phyloP scores from a whole-genome alignment of 2,797 vertebrate genomes.

The Oryzias sinensis region DNA sequence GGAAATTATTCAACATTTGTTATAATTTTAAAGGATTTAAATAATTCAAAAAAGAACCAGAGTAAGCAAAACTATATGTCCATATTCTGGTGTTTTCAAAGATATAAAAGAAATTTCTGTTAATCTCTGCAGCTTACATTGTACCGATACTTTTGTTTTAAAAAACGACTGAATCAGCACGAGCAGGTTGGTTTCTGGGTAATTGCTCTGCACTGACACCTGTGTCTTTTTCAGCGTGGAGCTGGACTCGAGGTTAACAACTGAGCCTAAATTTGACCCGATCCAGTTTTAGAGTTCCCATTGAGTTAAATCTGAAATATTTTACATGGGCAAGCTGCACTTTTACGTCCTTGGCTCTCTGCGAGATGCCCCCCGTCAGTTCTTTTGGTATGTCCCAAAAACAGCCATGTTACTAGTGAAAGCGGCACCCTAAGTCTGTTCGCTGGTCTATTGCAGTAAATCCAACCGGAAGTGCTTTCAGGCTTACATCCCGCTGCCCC shows the following conservation, averaged over 20 bases:
- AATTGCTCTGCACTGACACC: slow-evolving; percentile 28
- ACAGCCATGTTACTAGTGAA: not conserved
- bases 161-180: too few species aligned
- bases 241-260: not conserved
- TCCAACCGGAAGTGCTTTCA: slow-evolving; percentile 78
- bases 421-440: not conserved
- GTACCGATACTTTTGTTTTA: too few species aligned
- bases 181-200: not conserved
- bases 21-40: too few species aligned
- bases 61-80: too few species aligned
- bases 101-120: too few species aligned
- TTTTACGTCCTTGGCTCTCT: slow-evolving; percentile 84
- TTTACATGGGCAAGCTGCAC: slow-evolving; percentile 59
- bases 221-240: slow-evolving; percentile 12
- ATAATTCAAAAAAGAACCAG: too few species aligned
- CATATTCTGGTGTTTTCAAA: too few species aligned
- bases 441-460: slow-evolving; percentile 66
- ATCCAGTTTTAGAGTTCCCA: too few species aligned
- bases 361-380: slow-evolving; percentile 79
- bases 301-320: too few species aligned
- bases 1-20: too few species aligned
- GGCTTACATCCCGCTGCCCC: slow-evolving; percentile 81
- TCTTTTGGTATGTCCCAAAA: slow-evolving; percentile 71
- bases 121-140: too few species aligned
- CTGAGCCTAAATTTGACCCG: not conserved